phyloP scores from a whole-genome alignment of 2,888 invertebrate species.

The Phania funesta region DNA sequence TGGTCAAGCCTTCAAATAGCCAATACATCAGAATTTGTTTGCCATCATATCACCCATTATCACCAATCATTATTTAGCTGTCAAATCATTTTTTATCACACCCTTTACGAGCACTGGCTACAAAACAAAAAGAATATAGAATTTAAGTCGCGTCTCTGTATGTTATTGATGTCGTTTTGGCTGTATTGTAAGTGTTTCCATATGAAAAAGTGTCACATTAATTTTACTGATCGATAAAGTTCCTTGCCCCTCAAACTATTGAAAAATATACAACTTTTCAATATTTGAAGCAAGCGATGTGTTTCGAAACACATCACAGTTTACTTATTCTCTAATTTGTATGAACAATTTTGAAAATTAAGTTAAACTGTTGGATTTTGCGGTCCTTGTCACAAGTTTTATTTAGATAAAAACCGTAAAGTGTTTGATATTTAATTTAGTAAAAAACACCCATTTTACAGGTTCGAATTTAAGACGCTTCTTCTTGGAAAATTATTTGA shows the following conservation, averaged over 20 bases:
- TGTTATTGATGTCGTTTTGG: conserved; percentile 60
- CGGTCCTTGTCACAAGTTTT: conserved; percentile 78
- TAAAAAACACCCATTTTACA: conserved; percentile 55
- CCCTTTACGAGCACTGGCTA: background rate
- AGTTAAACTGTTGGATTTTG: conserved; percentile 79
- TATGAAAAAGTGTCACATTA: conserved; percentile 80
- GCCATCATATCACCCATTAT: background rate
- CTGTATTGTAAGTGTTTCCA: conserved; percentile 67
- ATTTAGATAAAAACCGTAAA: conserved; percentile 57
- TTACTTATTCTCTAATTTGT: conserved; percentile 56
- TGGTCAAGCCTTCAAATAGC: conserved; percentile 69
- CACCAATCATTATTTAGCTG: background rate
- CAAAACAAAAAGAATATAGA: background rate
- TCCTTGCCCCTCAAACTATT: conserved; percentile 75
- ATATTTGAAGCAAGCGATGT: conserved; percentile 76
- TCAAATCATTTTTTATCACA: background rate
- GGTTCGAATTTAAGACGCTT: conserved; percentile 56
- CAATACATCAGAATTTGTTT: background rate
- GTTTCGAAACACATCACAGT: conserved; percentile 76
- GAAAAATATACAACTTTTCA: conserved; percentile 19
- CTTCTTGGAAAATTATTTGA: conserved; percentile 27
- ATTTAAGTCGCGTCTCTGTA: background rate
- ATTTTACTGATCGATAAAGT: conserved; percentile 81
- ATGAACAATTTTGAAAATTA: conserved; percentile 37
- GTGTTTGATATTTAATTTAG: conserved; percentile 69